Percentiles rank a stretch among this genome's conserved stretches.
phyloP scores from a whole-genome alignment of 2,888 invertebrate genomes.

The Mayetiola destructor region DNA sequence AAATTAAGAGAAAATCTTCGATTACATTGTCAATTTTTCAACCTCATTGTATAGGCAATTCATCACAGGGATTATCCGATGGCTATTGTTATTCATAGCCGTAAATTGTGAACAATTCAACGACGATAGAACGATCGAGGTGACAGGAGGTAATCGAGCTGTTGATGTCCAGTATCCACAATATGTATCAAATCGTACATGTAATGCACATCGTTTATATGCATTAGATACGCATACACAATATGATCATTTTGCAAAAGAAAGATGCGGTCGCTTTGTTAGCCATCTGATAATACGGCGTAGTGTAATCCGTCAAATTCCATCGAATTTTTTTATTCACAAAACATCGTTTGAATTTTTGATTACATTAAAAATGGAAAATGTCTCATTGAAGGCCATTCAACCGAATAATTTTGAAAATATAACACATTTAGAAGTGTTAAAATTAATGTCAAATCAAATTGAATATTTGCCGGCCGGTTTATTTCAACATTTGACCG shows the following conservation, averaged over 20 bases:
- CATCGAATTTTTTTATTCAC: constrained; percentile 2
- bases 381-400: background rate
- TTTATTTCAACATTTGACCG: background rate
- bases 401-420: constrained; percentile 4
- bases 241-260: background rate
- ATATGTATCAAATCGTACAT: constrained; percentile 6
- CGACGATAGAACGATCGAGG: background rate
- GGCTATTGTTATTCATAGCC: background rate
- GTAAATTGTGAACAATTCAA: background rate
- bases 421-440: background rate
- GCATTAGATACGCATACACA: background rate
- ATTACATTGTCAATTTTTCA: too few relatives aligned
- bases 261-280: background rate
- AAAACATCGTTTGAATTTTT: constrained; percentile 4
- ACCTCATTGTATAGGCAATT: background rate
- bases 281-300: constrained; percentile 1
- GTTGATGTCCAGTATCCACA: background rate
- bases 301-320: constrained; percentile 3
- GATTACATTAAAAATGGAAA: background rate
- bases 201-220: constrained; percentile 2
- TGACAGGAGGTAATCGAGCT: background rate
- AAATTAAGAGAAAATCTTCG: too few relatives aligned
- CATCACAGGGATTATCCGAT: background rate
- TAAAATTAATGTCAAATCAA: background rate
- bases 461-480: background rate